Base-by-base conservation (phyloP, 2,888 invertebrate species). In the Tipula unca region DNA sequence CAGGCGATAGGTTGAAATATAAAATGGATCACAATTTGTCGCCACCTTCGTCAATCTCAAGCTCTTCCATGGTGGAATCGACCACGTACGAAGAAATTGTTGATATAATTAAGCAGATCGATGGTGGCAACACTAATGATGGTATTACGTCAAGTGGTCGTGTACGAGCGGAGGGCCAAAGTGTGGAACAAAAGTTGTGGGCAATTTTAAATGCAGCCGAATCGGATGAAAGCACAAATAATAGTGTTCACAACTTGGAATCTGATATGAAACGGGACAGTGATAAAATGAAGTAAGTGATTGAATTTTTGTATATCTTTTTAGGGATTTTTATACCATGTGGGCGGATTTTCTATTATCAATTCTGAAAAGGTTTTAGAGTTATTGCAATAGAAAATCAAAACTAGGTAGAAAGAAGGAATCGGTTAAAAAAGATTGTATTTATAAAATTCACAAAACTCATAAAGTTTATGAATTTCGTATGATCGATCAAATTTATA, bases 41-140 rank as follows among this genome's bases (percentile, higher is more conserved):
- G 3, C 10, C 69, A 14, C 13, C 25, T 1, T 20, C 69, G 6
- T 25, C 69, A 17, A 17, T 20, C 5, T 84, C 36, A 1, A 85
- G 85, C 42, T 39, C 85, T 39, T 42, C 35, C 4, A 25, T 90
- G 0, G 88, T 89, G 84, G 89, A 89, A n/a, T 86, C 86, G 85
- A 89, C 91, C 0, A 91, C 91, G 0, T 91, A 91, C 86, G 90
- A 91, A 42, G 91, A 91, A 86, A 91, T 91, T 85, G 90, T 90
- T 3, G 90, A 91, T 0, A 90, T 91, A 1, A 90, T 91, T 6
- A 91, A 90, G 85, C 91, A 91, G 87, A 91, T 91, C 25, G 91
- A 91, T 85, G 90, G 90, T 86, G 90, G 91, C 83, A 90, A 90
- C 39, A n/a, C n/a, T n/a, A 90, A 20, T 2, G 17, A 54, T 54